Evolutionary conservation across 2,113 vertebrate genomes (phyloP).

Genomic region (Phrynosoma blainvillii): DNA sequence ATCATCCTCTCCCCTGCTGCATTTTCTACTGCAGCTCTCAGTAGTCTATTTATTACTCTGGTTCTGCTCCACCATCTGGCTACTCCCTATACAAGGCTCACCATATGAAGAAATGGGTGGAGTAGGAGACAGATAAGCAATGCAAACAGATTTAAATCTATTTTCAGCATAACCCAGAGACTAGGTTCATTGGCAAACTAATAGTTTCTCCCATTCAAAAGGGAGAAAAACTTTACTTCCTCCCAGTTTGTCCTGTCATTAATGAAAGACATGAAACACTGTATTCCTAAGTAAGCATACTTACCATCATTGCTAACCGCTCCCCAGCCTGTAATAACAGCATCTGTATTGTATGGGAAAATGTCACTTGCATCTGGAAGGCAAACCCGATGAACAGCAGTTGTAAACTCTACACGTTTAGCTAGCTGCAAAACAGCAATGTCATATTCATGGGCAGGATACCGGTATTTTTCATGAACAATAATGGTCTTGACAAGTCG

Average conservation of each 20-base stretch:
- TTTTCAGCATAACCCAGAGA: neutral
- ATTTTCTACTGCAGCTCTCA: neutral
- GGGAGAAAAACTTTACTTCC: neutral
- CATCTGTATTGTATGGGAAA: slow-evolving; percentile 69
- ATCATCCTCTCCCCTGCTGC: too few species aligned
- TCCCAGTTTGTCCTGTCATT: neutral
- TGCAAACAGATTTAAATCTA: neutral
- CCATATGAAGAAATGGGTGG: neutral
- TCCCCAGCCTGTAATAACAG: slow-evolving; percentile 90
- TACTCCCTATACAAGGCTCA: neutral
- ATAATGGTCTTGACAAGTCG: slow-evolving; percentile 82
- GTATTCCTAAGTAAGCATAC: slow-evolving; percentile 32
- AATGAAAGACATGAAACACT: neutral
- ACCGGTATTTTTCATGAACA: slow-evolving; percentile 83
- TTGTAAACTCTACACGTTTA: slow-evolving; percentile 73
- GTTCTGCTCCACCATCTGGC: neutral
- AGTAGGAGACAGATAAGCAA: neutral
- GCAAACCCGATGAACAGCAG: slow-evolving; percentile 82
- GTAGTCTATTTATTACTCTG: neutral
- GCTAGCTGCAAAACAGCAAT: slow-evolving; percentile 90
- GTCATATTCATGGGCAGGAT: slow-evolving; percentile 80
- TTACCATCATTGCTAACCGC: slow-evolving; percentile 75
- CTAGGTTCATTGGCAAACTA: neutral
- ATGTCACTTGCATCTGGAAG: slow-evolving; percentile 80
- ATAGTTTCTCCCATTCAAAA: neutral